These are phyloP conservation scores for Meandrusa payeni DNA, from an alignment of 2,888 invertebrate species.

Conservation along the genomic window DNA sequence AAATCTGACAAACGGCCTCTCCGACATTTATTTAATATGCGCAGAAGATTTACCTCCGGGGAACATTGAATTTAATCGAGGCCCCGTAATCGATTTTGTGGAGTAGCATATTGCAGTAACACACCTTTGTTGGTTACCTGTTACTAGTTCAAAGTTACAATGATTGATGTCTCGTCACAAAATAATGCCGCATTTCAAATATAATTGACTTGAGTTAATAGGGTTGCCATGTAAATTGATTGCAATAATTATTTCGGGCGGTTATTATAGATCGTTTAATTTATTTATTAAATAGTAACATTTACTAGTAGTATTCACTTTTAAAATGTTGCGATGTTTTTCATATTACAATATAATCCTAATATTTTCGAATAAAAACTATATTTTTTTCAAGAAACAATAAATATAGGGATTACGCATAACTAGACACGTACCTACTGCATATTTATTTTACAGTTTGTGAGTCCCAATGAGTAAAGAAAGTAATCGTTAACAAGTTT, in stretches of 20 bases:
- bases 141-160: slow-evolving; percentile 22
- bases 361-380: no score
- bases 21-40: slow-evolving; percentile 74
- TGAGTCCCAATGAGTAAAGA: no score
- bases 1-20: slow-evolving; percentile 59
- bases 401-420: no score
- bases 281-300: slow-evolving; percentile 3
- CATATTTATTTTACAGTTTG: no score
- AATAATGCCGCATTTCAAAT: slow-evolving; percentile 16
- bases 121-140: slow-evolving; percentile 29
- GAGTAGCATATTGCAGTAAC: slow-evolving; percentile 43
- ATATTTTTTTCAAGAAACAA: no score
- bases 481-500: no score
- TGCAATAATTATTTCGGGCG: not conserved
- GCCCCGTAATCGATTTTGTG: slow-evolving; percentile 61
- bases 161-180: slow-evolving; percentile 27
- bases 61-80: slow-evolving; percentile 74
- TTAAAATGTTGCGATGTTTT: no score
- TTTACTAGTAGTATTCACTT: no score
- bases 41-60: slow-evolving; percentile 71
- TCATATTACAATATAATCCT: no score
- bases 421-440: no score
- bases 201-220: slow-evolving; percentile 12
- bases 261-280: slow-evolving; percentile 14
- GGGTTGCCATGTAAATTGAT: slow-evolving; percentile 10